phyloP scores from a whole-genome alignment of 2,797 vertebrate genomes.

The Eulemur mongoz region DNA sequence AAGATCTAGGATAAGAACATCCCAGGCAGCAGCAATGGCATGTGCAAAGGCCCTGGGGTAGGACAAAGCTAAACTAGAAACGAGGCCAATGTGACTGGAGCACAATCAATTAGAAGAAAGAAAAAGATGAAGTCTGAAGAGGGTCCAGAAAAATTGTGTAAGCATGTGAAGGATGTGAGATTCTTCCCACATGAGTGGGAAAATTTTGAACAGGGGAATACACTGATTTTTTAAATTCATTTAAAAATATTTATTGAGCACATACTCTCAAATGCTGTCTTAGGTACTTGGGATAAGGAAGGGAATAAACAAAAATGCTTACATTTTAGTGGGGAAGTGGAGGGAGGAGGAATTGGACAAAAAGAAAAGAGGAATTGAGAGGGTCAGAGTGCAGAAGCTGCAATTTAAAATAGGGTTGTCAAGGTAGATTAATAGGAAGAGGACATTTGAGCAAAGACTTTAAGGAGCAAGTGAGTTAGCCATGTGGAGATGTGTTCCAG shows the following conservation, averaged over 20 bases:
- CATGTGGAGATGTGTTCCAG: background rate
- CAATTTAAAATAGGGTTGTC: background rate
- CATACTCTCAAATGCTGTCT: background rate
- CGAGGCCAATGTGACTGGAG: background rate
- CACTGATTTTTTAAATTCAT: background rate
- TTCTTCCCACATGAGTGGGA: background rate
- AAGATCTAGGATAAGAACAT: background rate
- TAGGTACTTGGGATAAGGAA: background rate
- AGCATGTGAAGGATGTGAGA: background rate
- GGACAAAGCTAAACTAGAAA: background rate
- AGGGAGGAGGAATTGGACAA: background rate
- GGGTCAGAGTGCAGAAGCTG: too few relatives aligned
- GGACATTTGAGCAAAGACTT: background rate
- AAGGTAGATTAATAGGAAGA: background rate
- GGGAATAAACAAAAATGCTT: background rate
- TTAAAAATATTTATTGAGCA: background rate
- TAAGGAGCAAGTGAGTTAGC: background rate
- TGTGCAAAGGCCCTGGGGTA: background rate
- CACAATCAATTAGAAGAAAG: background rate
- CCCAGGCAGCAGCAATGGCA: background rate
- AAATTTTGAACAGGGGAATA: background rate
- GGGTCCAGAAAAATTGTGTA: background rate
- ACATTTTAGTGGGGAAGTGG: background rate
- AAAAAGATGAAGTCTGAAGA: background rate
- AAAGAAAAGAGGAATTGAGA: background rate